Conservation (phyloP, 2,888 invertebrate species). For the Heliconius hortense region DNA sequence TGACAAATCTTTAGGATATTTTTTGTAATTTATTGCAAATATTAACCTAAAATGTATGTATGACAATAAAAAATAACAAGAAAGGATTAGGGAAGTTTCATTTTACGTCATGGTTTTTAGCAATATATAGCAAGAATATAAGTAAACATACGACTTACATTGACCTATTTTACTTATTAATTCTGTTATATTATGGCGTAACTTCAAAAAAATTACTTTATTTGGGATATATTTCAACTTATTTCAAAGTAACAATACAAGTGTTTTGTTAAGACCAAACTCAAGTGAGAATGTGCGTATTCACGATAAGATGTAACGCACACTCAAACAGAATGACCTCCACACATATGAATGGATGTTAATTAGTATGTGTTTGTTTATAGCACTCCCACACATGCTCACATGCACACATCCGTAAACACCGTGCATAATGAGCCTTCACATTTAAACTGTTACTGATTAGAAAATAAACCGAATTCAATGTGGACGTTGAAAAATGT, state of each 20-base stretch:
- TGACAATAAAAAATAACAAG: neutral
- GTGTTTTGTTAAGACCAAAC: conserved; percentile 56
- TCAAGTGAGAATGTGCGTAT: conserved; percentile 54
- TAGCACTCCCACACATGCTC: conserved; percentile 61
- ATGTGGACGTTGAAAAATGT: conserved; percentile 47
- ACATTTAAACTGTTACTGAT: conserved; percentile 59
- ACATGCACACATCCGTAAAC: conserved; percentile 46
- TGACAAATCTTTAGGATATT: neutral
- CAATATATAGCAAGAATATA: neutral
- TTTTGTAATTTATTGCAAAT: neutral
- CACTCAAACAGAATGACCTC: conserved; percentile 66
- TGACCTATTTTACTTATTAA: conserved; percentile 42
- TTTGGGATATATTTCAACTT: neutral
- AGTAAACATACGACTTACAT: conserved; percentile 47
- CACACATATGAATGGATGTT: conserved; percentile 75
- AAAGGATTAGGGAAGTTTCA: neutral
- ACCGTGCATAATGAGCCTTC: conserved; percentile 56
- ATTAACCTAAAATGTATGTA: neutral
- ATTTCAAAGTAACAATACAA: conserved; percentile 52
- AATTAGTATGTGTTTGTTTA: conserved; percentile 75
- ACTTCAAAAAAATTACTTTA: neutral
- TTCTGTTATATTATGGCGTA: conserved; percentile 1
- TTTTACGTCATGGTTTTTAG: neutral
- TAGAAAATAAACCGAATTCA: conserved; percentile 53
- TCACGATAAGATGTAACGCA: conserved; percentile 62